Evolutionary conservation across 2,888 invertebrate species (phyloP).

Genomic region (Drosophila atripex): DNA sequence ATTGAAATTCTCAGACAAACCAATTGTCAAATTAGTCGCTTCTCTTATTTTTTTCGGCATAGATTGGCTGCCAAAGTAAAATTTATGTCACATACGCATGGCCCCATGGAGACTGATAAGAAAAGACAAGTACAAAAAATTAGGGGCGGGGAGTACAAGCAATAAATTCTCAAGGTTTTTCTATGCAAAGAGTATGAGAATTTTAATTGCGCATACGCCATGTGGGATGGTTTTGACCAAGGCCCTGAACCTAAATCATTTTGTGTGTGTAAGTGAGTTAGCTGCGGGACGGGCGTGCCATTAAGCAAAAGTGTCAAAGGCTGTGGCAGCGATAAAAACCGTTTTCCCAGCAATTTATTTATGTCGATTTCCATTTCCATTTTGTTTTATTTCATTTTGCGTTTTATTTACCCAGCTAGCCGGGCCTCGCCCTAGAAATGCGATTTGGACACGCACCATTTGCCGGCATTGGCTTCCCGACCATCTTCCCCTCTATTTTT

Average conservation of each 20-base stretch:
- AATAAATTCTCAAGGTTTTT: constrained; percentile 36
- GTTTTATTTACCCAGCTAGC: constrained; percentile 51
- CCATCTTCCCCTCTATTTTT: neutral
- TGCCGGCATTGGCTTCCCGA: constrained; percentile 21
- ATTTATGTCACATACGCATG: constrained; percentile 29
- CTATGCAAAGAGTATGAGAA: constrained; percentile 32
- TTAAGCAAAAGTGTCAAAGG: constrained; percentile 73
- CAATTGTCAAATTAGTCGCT: constrained; percentile 53
- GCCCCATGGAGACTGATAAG: constrained; percentile 28
- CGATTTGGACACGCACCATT: constrained; percentile 73
- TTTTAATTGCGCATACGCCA: constrained; percentile 71
- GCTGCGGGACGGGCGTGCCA: neutral
- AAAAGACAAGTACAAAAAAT: constrained; percentile 13
- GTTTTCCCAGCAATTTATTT: constrained; percentile 67
- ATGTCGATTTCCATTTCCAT: constrained; percentile 58
- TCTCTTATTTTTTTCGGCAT: constrained; percentile 3
- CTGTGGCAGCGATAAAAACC: constrained; percentile 63
- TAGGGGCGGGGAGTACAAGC: constrained; percentile 10
- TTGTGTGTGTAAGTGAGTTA: neutral
- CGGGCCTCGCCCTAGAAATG: constrained; percentile 57
- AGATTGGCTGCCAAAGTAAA: constrained; percentile 37
- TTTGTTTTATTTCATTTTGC: constrained; percentile 45
- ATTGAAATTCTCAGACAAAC: constrained; percentile 70
- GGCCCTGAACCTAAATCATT: constrained; percentile 39
- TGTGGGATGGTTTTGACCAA: constrained; percentile 10